Evolutionary conservation across 2,888 invertebrate genomes (phyloP), one percentile per base, ranked within the genome.

Genomic region (Diaprepes abbreviatus): DNA sequence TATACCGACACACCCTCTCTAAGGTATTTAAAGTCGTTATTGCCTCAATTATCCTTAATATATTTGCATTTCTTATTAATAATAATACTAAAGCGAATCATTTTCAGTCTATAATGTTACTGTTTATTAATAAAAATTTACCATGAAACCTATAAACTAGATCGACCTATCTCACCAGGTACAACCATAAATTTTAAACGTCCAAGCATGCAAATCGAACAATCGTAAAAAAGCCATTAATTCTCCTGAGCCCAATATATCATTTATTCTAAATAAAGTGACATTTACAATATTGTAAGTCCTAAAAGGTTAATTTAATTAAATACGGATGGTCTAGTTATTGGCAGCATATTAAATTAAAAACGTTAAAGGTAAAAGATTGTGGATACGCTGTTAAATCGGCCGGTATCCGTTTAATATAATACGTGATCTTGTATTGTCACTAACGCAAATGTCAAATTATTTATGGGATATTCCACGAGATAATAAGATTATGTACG

Each of bases 261-360:
- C 71, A 71, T 62, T 48, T 67, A 67, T 54, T 67, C 67, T 67
- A 59, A 71, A 71, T 71, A 71, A 55, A 72, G 58, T 68, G 72
- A 72, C 72, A 72, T 72, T 72, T 68, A 69, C 65, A 64, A 59
- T 57, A 58, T 38, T 16, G 58, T 67, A 55, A 54, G 17, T 63
- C 57, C 62, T 66, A 62, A 72, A 72, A 72, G 72, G 72, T 72
- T 72, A 72, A 72, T 69, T 72, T 54, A 72, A 72, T 72, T 72
- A 72, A 65, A 68, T 65, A 31, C 57, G 55, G 72, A 72, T 72
- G 72, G 68, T 72, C 72, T 69, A 68, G 72, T 59, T 72, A 68
- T 69, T 66, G 72, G 72, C 72, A 66, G 58, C 52, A 58, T 59
- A 52, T 70, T 70, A 70, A 60, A 45, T 50, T 21, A 50, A 58